Conservation (phyloP, 2,797 vertebrate genomes). For the Falco columbarius region DNA sequence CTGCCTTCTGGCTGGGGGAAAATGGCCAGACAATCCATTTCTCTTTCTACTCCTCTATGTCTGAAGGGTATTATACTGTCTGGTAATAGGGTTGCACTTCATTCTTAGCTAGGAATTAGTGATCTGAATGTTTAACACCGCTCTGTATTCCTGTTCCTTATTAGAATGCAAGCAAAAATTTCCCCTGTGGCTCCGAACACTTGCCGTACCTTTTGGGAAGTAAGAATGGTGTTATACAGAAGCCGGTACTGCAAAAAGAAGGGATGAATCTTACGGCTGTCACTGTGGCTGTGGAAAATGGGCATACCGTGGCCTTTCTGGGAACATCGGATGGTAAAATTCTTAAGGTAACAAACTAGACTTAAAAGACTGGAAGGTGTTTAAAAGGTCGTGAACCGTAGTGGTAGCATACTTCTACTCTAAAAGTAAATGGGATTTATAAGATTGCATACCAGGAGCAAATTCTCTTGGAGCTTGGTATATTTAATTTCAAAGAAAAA, state of each 20-base stretch:
- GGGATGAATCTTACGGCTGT: conserved; percentile 86
- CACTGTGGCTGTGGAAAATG: conserved; percentile 86
- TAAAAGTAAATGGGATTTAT: not conserved
- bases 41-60: not conserved
- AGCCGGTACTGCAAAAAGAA: conserved; percentile 71
- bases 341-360: conserved; percentile 82
- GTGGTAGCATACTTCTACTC: not conserved
- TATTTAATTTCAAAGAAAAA: conserved; percentile 38
- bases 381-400: not conserved
- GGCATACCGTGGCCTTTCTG: conserved; percentile 89
- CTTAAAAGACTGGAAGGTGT: not conserved
- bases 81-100: conserved; percentile 1
- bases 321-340: conserved; percentile 89
- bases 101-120: conserved; percentile 26
- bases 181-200: conserved; percentile 80
- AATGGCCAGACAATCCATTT: not conserved
- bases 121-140: conserved; percentile 43
- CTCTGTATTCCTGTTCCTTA: conserved; percentile 45
- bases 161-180: conserved; percentile 74
- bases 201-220: conserved; percentile 91
- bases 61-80: conserved; percentile 2
- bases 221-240: conserved; percentile 76
- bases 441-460: not conserved
- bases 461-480: not conserved
- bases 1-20: not conserved